These are phyloP conservation scores for Anorthoa munda DNA, from an alignment of 2,888 invertebrate species.

Conservation along the genomic window DNA sequence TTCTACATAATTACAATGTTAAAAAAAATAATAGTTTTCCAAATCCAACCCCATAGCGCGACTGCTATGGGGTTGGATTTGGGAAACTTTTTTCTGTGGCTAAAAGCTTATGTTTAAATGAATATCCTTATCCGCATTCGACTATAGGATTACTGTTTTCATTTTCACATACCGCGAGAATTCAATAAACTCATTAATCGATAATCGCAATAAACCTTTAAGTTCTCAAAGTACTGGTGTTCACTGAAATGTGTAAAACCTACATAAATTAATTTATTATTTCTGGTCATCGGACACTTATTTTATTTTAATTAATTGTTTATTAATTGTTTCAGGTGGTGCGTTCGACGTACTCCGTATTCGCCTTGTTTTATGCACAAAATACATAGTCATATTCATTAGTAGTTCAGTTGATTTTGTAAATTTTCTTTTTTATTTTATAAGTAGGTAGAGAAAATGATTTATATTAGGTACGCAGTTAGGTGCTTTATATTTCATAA, in stretches of 20 bases:
- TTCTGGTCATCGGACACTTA: constrained; percentile 55
- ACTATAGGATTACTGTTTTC: constrained; percentile 36
- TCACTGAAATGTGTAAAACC: constrained; percentile 42
- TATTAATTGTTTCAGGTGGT: constrained; percentile 82
- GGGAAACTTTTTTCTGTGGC: no score
- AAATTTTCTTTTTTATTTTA: neutral
- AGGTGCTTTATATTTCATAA: neutral
- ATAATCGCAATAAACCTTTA: constrained; percentile 49
- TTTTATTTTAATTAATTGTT: constrained; percentile 56
- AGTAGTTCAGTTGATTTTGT: neutral
- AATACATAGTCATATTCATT: constrained; percentile 65
- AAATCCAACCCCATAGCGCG: neutral
- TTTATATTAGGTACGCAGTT: neutral
- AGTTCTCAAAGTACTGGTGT: constrained; percentile 34
- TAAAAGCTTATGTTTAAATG: constrained; percentile 21
- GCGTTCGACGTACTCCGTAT: constrained; percentile 83
- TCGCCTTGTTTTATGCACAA: constrained; percentile 83
- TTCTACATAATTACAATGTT: no score
- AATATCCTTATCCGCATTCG: constrained; percentile 16
- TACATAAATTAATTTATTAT: constrained; percentile 55
- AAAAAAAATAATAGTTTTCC: no score
- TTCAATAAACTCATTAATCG: constrained; percentile 38
- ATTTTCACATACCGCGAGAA: constrained; percentile 43
- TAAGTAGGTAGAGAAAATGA: neutral
- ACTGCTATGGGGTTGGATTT: no score